Conservation (phyloP, 2,888 invertebrate species). For the Acutogordius australiensis region DNA sequence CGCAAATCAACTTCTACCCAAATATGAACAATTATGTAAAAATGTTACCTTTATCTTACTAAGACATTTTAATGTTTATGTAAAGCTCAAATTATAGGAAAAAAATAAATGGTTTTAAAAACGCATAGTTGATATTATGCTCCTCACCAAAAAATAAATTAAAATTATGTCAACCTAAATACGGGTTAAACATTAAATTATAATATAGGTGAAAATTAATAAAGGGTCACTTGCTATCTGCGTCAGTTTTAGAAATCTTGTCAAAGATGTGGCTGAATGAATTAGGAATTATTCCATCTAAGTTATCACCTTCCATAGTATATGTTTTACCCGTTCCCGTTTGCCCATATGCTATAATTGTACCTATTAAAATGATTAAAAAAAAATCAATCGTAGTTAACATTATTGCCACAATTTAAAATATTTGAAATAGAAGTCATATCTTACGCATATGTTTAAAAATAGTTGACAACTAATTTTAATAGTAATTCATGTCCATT, state of each 20-base stretch:
- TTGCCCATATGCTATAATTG: conserved; percentile 28
- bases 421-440: neutral
- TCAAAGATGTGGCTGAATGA: conserved; percentile 59
- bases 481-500: too few species aligned
- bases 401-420: neutral
- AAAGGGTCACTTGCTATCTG: neutral
- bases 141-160: too few species aligned
- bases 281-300: conserved; percentile 63
- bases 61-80: too few species aligned
- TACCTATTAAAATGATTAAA: neutral
- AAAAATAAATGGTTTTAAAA: too few species aligned
- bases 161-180: neutral
- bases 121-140: too few species aligned
- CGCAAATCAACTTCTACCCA: too few species aligned
- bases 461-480: too few species aligned
- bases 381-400: neutral
- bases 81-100: too few species aligned
- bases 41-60: too few species aligned
- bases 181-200: neutral
- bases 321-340: conserved; percentile 58
- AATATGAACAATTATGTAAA: too few species aligned
- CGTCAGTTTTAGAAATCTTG: neutral
- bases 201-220: neutral
- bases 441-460: neutral
- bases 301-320: conserved; percentile 72